Conservation (phyloP, 2,888 invertebrate genomes). For the Leucophora obtusa region DNA sequence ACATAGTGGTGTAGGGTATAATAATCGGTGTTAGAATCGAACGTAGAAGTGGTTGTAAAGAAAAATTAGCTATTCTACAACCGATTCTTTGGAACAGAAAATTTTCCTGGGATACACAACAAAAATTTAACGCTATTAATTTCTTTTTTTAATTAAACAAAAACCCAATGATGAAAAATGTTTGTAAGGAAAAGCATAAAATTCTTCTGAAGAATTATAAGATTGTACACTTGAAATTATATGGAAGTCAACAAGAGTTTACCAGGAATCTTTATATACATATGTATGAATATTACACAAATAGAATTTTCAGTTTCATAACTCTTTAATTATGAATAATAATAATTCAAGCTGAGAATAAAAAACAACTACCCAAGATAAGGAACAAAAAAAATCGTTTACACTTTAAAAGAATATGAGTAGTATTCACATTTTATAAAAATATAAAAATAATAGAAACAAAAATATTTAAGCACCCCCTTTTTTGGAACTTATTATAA, state of each 20-base stretch:
- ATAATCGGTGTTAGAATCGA: too few relatives aligned
- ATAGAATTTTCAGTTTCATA: constrained; percentile 43
- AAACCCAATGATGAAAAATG: constrained; percentile 27
- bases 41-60: too few relatives aligned
- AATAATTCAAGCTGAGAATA: not conserved
- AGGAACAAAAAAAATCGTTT: constrained; percentile 1
- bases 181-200: constrained; percentile 3
- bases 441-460: not conserved
- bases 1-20: too few relatives aligned
- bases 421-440: not conserved
- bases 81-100: too few relatives aligned
- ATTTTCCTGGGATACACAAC: too few relatives aligned
- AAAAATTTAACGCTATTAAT: constrained; percentile 19
- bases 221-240: not conserved
- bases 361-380: not conserved
- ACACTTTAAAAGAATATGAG: not conserved
- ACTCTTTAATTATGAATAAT: constrained; percentile 30
- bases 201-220: not conserved
- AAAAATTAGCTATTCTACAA: too few relatives aligned
- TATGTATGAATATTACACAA: not conserved
- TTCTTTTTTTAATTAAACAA: not conserved
- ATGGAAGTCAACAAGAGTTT: constrained; percentile 5
- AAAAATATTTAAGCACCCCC: not conserved
- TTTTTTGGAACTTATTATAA: not conserved
- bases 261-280: not conserved